Base-by-base conservation (phyloP, 2,797 vertebrate genomes). In the Oreochromis grahami region DNA sequence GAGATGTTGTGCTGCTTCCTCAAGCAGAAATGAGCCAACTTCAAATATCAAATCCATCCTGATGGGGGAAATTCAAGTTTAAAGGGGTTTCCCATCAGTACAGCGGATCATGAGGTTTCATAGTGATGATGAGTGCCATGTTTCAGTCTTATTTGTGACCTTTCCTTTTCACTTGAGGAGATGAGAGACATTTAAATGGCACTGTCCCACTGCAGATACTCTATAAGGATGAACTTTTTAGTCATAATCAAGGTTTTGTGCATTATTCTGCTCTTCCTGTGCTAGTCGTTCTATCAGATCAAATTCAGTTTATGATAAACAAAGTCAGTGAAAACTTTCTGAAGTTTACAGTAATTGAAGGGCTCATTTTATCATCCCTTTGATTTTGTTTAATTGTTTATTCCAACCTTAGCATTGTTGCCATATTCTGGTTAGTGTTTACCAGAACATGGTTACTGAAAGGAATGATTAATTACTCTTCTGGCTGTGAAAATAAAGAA, bases 171-270 rank as follows among this genome's bases (percentile, higher is more conserved):
- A 85, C 89, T 85, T 3, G 80, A 90, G 86, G 91, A 91, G 76
- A 88, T 63, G 14, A 10, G 48, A 87, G 85, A 87, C 90, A 89
- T 92, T 92, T 91, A 89, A 90, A 90, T 84, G 85, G 85, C 88
- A 84, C 15, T 45, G 17, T 58, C 60, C 36, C 77, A 72, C 4
- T 32, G 72, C 74, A 78, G 84, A 87, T 58, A 45, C 41, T 21
- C 19, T 34, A 85, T 53, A 45, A 80, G 51, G n/a, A 76, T n/a
- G 12, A 50, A 77, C 63, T 14, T 86, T 72, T 79, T 76, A 68
- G 53, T 83, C 76, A 82, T 78, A 80, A 84, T 84, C 84, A 83
- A n/a, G 14, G 21, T 21, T 63, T 34, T 38, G 60, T 63, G 34
- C 60, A 63, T 63, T 38, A 38, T 38, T 38, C 60, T 38, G 34